Evolutionary conservation across 2,888 invertebrate species (phyloP).

Genomic region (Pollenia amentaria): DNA sequence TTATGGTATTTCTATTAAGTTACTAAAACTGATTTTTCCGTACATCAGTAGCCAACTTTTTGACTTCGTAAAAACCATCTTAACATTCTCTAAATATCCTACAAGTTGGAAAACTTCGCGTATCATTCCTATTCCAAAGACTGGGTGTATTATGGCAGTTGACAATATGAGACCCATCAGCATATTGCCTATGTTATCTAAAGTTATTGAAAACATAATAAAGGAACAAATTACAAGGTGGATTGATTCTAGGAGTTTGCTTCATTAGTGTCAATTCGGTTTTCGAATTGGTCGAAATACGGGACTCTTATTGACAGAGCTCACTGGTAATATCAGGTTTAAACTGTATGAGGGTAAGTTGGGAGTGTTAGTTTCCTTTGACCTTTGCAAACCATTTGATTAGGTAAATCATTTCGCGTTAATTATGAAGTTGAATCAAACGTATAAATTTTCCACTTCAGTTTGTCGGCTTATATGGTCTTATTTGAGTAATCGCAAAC

Average conservation of each 20-base stretch:
- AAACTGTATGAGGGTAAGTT: too few relatives aligned
- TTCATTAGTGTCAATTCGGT: background rate
- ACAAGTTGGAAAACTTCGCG: background rate
- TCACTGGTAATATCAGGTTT: too few relatives aligned
- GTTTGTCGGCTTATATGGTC: too few relatives aligned
- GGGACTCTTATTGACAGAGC: too few relatives aligned
- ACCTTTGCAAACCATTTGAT: too few relatives aligned
- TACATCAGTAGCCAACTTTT: background rate
- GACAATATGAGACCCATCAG: background rate
- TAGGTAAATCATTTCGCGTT: too few relatives aligned
- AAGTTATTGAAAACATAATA: background rate
- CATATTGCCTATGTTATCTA: background rate
- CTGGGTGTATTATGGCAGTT: background rate
- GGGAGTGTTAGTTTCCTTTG: too few relatives aligned
- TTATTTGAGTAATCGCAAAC: background rate
- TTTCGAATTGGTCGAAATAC: background rate
- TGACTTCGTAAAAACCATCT: background rate
- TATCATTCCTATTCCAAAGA: too few relatives aligned
- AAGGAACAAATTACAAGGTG: background rate
- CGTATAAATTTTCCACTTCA: background rate
- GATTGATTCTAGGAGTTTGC: background rate
- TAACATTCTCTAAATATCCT: background rate
- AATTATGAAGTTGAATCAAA: background rate
- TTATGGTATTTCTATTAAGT: background rate
- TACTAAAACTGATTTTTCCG: too few relatives aligned